These are phyloP conservation scores for Excalfactoria chinensis DNA, from an alignment of 2,113 vertebrate species.

Conservation along the genomic window DNA sequence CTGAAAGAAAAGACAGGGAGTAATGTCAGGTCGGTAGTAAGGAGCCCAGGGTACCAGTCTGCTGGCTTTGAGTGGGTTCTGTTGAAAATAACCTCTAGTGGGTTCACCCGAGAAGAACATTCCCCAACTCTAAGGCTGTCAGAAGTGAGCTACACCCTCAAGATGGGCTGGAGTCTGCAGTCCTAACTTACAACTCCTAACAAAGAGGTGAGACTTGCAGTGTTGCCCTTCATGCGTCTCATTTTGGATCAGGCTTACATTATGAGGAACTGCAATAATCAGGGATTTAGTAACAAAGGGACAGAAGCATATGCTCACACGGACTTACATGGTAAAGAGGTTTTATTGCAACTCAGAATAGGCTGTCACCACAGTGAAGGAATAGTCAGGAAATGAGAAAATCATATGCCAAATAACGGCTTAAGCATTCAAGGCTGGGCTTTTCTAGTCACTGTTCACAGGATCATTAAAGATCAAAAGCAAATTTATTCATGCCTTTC, in stretches of 20 bases:
- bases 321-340: neutral
- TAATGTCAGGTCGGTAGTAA: neutral
- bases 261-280: neutral
- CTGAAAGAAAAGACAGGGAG: neutral
- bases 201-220: neutral
- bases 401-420: neutral
- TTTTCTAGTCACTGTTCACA: neutral
- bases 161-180: neutral
- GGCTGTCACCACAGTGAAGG: neutral
- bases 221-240: neutral
- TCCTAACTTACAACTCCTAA: neutral
- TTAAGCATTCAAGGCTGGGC: neutral
- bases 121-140: neutral
- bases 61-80: neutral
- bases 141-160: neutral
- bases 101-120: neutral
- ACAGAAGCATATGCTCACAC: rapidly evolving
- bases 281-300: neutral
- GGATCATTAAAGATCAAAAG: conserved; percentile 40
- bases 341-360: neutral
- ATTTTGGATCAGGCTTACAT: neutral
- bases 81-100: neutral
- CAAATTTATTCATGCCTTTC: conserved; percentile 31
- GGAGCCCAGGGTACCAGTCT: neutral
- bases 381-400: conserved; percentile 20